Evolutionary conservation across 2,888 invertebrate genomes (phyloP).

Genomic region (Pseudoips prasinana): DNA sequence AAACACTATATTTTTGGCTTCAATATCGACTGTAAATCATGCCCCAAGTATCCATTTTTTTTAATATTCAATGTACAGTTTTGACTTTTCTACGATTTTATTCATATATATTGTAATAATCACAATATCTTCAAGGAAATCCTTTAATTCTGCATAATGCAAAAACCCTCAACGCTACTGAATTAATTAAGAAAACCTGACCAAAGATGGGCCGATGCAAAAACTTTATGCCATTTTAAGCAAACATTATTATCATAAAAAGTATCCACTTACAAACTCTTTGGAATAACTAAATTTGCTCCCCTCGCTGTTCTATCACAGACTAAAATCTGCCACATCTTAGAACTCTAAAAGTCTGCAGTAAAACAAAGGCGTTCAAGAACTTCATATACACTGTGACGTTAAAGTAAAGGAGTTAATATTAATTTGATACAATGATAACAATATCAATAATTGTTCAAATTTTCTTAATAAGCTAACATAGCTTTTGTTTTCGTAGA

Average conservation of each 20-base stretch:
- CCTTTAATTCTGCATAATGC: too few relatives aligned
- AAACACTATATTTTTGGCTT: too few relatives aligned
- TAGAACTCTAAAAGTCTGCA: not conserved
- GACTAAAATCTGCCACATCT: constrained; percentile 1
- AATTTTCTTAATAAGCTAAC: constrained; percentile 39
- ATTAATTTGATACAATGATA: constrained; percentile 37
- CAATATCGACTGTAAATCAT: too few relatives aligned
- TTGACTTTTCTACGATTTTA: too few relatives aligned
- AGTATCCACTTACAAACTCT: constrained; percentile 40
- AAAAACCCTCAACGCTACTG: constrained; percentile 31
- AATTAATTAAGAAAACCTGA: constrained; percentile 47
- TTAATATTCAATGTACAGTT: too few relatives aligned
- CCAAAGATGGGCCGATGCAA: constrained; percentile 41
- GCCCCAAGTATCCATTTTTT: too few relatives aligned
- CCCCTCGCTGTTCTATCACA: constrained; percentile 12
- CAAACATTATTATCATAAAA: constrained; percentile 43
- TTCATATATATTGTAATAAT: too few relatives aligned
- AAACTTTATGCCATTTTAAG: constrained; percentile 47
- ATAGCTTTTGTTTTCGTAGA: constrained; percentile 17
- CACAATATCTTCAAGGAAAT: too few relatives aligned
- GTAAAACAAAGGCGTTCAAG: not conserved
- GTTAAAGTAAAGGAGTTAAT: constrained; percentile 16
- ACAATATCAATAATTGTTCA: constrained; percentile 37
- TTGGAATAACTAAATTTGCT: constrained; percentile 37
- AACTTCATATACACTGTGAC: constrained; percentile 12